Evolutionary conservation across 1,140 invertebrate genomes (phyloP).

Genomic region (Lethrus apterus): DNA sequence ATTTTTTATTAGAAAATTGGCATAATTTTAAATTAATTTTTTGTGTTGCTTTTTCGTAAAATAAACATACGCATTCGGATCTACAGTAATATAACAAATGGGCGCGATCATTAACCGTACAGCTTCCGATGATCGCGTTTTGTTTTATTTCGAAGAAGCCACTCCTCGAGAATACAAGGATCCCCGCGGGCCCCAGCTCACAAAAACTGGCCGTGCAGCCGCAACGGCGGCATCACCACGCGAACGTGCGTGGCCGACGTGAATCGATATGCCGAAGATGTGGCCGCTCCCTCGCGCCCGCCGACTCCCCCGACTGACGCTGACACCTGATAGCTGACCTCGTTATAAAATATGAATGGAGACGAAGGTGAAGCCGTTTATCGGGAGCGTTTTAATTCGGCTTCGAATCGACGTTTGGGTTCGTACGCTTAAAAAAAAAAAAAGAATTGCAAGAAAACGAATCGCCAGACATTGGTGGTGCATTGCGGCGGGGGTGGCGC

Average conservation of each 20-base stretch:
- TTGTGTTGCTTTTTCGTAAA: too few relatives aligned
- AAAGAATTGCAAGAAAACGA: neutral
- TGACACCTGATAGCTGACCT: constrained; percentile 32
- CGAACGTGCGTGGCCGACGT: neutral
- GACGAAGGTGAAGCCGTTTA: neutral
- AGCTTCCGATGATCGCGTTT: constrained; percentile 2
- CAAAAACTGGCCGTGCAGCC: neutral
- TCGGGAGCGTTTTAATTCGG: too few relatives aligned
- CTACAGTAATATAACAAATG: neutral
- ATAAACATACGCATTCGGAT: neutral
- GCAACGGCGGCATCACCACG: neutral
- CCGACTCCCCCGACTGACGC: too few relatives aligned
- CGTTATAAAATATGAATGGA: constrained; percentile 34
- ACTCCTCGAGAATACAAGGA: neutral
- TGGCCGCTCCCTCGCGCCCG: too few relatives aligned
- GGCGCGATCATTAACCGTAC: constrained; percentile 3
- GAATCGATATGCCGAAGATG: too few relatives aligned
- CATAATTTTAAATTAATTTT: too few relatives aligned
- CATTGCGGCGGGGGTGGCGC: neutral
- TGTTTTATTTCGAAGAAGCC: constrained; percentile 2
- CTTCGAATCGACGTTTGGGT: too few relatives aligned
- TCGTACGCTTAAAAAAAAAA: neutral
- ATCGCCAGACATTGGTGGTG: neutral
- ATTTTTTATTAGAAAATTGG: too few relatives aligned
- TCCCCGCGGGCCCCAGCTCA: too few relatives aligned